A percentile compares a stretch with the other conserved stretches of the same genome.
Conservation (phyloP, 1,140 invertebrate genomes). For the Drosophila watanabei region DNA sequence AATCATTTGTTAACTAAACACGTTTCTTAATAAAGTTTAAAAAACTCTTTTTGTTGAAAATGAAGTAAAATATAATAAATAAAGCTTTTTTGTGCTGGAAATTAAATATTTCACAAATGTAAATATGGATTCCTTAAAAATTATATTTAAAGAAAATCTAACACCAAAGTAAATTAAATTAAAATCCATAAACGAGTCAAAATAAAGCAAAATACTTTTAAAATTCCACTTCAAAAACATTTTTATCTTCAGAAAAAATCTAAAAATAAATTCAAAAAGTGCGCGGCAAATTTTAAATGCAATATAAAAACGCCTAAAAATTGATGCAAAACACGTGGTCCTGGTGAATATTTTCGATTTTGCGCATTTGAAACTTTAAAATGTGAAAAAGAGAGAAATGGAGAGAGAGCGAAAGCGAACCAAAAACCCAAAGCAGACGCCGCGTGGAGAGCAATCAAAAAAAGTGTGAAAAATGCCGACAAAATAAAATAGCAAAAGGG, state of each 20-base stretch:
- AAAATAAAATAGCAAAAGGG: constrained; percentile 65
- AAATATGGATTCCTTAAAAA: neutral
- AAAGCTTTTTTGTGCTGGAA: neutral
- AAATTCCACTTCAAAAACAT: neutral
- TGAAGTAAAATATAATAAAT: neutral
- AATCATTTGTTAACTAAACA: neutral
- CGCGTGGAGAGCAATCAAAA: constrained; percentile 43
- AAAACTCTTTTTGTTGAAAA: no score
- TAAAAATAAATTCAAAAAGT: constrained; percentile 13
- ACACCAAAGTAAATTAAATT: neutral
- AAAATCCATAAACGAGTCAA: neutral
- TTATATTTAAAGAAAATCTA: neutral
- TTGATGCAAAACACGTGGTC: constrained; percentile 47
- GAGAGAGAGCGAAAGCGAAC: constrained; percentile 23
- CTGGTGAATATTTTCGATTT: constrained; percentile 60
- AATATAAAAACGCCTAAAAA: constrained; percentile 4
- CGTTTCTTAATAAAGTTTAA: neutral
- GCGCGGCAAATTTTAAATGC: constrained; percentile 23
- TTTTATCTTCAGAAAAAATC: neutral
- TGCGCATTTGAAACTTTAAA: constrained; percentile 82
- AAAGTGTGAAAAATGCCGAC: constrained; percentile 71
- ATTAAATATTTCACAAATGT: neutral
- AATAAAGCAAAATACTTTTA: neutral
- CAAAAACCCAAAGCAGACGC: constrained; percentile 33
- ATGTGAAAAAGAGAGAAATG: constrained; percentile 50